A percentile compares a stretch with the other conserved stretches of the same genome.
Conservation (phyloP, 2,888 invertebrate genomes). For the Melieria crassipennis region DNA sequence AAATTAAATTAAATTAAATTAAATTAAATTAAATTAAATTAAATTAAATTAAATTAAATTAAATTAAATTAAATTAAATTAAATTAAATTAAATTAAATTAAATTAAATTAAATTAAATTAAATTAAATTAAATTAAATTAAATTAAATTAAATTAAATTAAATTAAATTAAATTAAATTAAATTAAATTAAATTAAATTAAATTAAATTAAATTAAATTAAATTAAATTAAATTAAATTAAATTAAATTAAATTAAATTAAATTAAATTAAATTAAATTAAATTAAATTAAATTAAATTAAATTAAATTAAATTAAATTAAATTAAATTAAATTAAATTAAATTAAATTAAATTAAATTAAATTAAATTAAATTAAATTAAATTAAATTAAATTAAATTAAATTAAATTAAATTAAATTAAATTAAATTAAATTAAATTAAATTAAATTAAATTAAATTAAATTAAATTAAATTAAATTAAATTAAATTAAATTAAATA, state of each 20-base stretch:
- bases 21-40: slow-evolving; percentile 1
- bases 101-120: neutral
- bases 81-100: neutral
- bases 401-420: neutral
- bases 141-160: neutral
- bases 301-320: neutral
- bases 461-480: neutral
- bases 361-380: neutral
- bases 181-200: no score
- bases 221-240: no score
- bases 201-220: no score
- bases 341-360: slow-evolving; percentile 1
- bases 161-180: neutral
- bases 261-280: neutral
- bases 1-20: neutral
- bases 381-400: neutral
- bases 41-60: neutral
- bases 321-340: neutral
- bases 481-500: no score
- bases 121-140: neutral
- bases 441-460: neutral
- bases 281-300: neutral
- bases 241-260: no score
- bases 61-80: neutral
- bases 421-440: neutral